phyloP scores from a whole-genome alignment of 2,797 vertebrate species.

The Acropternis orthonyx region DNA sequence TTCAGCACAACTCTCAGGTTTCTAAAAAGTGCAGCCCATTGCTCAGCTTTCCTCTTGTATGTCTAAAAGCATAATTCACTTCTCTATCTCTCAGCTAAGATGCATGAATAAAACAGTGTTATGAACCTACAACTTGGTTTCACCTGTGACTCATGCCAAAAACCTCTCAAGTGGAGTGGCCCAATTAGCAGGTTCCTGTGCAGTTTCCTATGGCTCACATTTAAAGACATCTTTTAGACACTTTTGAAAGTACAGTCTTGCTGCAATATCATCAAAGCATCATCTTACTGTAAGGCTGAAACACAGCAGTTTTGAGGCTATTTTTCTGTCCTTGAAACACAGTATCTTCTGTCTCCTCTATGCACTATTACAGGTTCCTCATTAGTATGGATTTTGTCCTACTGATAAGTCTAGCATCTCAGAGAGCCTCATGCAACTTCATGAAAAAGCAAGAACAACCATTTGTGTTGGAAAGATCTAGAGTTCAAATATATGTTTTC shows the following conservation, averaged over 20 bases:
- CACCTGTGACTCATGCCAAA: slow-evolving; percentile 5
- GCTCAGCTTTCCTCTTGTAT: background rate
- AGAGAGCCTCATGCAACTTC: background rate
- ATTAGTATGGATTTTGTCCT: background rate
- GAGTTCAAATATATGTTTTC: background rate
- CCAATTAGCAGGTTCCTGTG: background rate
- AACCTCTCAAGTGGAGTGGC: background rate
- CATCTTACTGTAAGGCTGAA: background rate
- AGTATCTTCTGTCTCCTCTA: background rate
- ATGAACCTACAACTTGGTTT: background rate
- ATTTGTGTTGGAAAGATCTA: background rate
- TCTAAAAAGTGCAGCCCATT: background rate
- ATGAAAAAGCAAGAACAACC: background rate
- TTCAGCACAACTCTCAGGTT: background rate
- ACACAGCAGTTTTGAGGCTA: background rate
- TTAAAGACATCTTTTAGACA: background rate
- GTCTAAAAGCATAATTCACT: background rate
- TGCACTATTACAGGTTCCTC: background rate
- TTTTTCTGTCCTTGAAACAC: background rate
- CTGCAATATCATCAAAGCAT: background rate
- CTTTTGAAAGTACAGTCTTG: background rate
- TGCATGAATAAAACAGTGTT: slow-evolving; percentile 4
- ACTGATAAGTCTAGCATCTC: background rate
- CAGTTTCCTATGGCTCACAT: background rate
- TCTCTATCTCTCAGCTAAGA: background rate